Conservation (phyloP, 2,113 vertebrate genomes). For the Sinocyclocheilus anshuiensis region DNA sequence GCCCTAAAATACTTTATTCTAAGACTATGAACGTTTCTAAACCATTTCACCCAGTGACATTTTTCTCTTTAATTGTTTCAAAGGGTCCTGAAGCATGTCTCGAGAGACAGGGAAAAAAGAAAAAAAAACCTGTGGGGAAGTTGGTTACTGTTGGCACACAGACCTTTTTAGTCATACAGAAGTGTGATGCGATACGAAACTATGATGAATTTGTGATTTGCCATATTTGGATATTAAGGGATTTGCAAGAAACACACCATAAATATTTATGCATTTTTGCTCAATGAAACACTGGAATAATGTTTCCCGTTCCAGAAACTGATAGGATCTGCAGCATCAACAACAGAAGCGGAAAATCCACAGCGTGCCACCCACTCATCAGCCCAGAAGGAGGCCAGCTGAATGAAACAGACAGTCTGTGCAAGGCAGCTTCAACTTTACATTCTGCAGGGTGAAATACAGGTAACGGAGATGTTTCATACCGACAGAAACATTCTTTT, state of each 20-base stretch:
- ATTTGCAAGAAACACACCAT: conserved; percentile 9
- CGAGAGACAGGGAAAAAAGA: not conserved
- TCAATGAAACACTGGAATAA: conserved; percentile 23
- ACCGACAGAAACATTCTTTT: not conserved
- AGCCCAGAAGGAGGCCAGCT: not conserved
- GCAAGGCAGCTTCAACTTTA: not conserved
- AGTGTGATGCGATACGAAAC: conserved; percentile 3
- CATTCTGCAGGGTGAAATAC: not conserved
- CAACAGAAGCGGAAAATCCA: conserved; percentile 33
- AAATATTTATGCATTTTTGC: conserved; percentile 25
- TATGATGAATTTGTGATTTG: conserved; percentile 4
- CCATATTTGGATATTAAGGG: conserved; percentile 6
- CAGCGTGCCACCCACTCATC: conserved; percentile 1
- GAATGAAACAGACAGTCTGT: conserved; percentile 15
- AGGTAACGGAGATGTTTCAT: not conserved
- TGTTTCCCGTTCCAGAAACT: not conserved
- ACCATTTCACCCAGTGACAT: not conserved
- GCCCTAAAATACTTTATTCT: not conserved
- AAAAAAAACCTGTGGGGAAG: not conserved
- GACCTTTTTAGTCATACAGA: conserved; percentile 1
- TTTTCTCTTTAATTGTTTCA: conserved; percentile 4
- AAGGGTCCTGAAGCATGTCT: not conserved
- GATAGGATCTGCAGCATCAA: conserved; percentile 19
- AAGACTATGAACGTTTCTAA: not conserved
- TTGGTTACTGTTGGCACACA: not conserved